Conservation (phyloP, 64 coral and sea anemone genomes). For the Anthopleura sola region DNA sequence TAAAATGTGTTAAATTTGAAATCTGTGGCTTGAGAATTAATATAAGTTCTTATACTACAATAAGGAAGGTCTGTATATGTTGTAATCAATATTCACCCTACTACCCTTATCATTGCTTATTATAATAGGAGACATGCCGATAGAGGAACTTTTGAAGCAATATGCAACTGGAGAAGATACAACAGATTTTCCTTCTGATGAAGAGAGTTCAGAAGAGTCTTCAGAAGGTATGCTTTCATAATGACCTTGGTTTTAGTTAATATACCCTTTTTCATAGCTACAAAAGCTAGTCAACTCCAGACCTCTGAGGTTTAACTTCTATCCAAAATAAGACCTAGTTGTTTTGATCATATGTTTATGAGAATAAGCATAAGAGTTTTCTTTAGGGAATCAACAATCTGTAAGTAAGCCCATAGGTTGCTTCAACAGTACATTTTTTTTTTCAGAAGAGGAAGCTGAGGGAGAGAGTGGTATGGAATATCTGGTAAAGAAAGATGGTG, state of each 20-base stretch:
- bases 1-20: too few species aligned
- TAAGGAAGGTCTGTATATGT: too few species aligned
- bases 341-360: too few species aligned
- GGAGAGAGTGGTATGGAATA: constrained; percentile 69
- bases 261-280: too few species aligned
- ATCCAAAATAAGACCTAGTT: too few species aligned
- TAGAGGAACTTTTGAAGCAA: constrained; percentile 90
- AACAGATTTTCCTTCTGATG: constrained; percentile 69
- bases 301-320: background rate
- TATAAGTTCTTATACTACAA: too few species aligned
- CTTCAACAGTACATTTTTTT: too few species aligned
- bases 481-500: constrained; percentile 56
- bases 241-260: too few species aligned
- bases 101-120: background rate
- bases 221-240: constrained; percentile 52
- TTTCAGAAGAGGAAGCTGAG: constrained; percentile 58
- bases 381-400: too few species aligned
- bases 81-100: background rate
- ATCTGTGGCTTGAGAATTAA: too few species aligned
- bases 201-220: constrained; percentile 72
- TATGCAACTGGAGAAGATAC: constrained; percentile 85
- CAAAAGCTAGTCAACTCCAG: background rate
- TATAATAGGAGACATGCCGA: constrained; percentile 81
- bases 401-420: too few species aligned
- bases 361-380: too few species aligned